Evolutionary conservation across 2,113 vertebrate genomes (phyloP), one percentile per base, ranked within the genome.

Genomic region (Colistium nudipinnis): DNA sequence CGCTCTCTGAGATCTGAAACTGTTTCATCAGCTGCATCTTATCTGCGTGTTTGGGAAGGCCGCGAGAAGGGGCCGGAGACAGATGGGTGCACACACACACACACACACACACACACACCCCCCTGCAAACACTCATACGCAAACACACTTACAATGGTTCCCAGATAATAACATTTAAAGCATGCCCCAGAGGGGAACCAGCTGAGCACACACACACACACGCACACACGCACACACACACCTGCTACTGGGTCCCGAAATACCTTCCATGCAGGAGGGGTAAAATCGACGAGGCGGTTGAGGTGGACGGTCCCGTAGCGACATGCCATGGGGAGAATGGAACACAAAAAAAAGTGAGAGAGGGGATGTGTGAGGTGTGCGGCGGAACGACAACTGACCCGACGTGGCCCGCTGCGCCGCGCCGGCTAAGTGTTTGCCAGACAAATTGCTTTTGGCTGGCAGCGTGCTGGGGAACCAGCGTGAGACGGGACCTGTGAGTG

Each of bases 21-120:
- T 70, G 77, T 90, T 88, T 89, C 76, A 85, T 90, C 83, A 87
- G 86, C 88, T 83, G 89, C 68, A 66, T 80, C 80, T 87, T 89
- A 87, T 90, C 81, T 79, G 54, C 2, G 9, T 70, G 62, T 72
- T 67, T 78, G 25, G 63, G 65, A 57, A 62, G 22, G 48, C 30
- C 61, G 75, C 10, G 43, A 39, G 57, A 39, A 36, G 60, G 73
- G 81, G 62, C 56, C 64, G 56, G 61, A 79, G 73, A 73, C 74
- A 81, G 75, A 90, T 70, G 81, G 81, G 81, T 68, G 65, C 66
- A 56, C 59, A 38, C 67, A 66, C 59, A 70, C 36, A 44, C 51
- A 36, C 55, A 54, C 38, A 39, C 25, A 60, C 55, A 61, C 64
- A 44, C 41, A 44, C 17, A 10, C 20, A 14, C 63, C 25, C 44